phyloP scores from a whole-genome alignment of 2,888 invertebrate species.

The Drosophila nigritarsus region DNA sequence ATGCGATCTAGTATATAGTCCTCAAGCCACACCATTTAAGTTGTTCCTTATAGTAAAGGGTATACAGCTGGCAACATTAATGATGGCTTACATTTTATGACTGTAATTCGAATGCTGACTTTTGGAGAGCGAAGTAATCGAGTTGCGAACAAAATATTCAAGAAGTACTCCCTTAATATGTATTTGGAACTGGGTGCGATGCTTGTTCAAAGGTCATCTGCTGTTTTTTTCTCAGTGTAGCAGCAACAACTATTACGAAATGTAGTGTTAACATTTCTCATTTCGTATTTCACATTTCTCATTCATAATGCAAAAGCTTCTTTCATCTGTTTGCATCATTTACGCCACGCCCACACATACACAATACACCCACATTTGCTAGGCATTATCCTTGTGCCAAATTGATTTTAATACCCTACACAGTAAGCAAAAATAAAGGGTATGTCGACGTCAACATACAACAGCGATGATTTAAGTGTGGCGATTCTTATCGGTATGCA shows the following conservation, averaged over 20 bases:
- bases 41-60: background rate
- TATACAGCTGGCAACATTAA: slow-evolving; percentile 28
- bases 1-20: background rate
- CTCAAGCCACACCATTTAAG: background rate
- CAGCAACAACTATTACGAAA: slow-evolving; percentile 12
- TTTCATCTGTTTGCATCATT: slow-evolving; percentile 37
- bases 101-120: slow-evolving; percentile 23
- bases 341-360: slow-evolving; percentile 22
- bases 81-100: slow-evolving; percentile 35
- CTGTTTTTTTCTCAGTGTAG: background rate
- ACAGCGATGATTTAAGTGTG: background rate
- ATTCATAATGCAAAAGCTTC: slow-evolving; percentile 54
- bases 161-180: slow-evolving; percentile 10
- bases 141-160: slow-evolving; percentile 20
- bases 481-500: background rate
- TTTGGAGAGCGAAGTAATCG: slow-evolving; percentile 10
- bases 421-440: background rate
- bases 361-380: slow-evolving; percentile 30
- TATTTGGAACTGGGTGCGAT: slow-evolving; percentile 26
- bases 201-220: slow-evolving; percentile 34
- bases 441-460: background rate
- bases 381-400: slow-evolving; percentile 71
- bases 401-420: slow-evolving; percentile 64
- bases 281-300: slow-evolving; percentile 19
- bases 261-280: slow-evolving; percentile 11